phyloP scores from a whole-genome alignment of 2,888 invertebrate genomes.

The Drosophila fulvimacula region DNA sequence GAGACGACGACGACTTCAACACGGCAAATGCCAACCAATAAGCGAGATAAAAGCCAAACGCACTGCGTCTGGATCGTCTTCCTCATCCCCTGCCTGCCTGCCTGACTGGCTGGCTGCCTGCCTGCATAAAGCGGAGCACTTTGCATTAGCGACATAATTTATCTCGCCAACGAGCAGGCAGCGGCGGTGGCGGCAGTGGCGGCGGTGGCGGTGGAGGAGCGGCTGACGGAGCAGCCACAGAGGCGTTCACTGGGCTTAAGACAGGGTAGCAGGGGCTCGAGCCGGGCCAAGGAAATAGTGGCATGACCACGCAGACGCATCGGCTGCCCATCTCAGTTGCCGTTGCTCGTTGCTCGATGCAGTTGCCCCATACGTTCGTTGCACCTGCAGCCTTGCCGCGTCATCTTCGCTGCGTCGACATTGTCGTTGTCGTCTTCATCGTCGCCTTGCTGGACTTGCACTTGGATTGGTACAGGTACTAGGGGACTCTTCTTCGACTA shows the following conservation, averaged over 20 bases:
- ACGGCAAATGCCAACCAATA: constrained; percentile 65
- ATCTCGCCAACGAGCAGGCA: constrained; percentile 81
- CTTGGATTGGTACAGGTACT: constrained; percentile 32
- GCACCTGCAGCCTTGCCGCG: constrained; percentile 80
- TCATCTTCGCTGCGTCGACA: constrained; percentile 65
- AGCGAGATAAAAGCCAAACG: constrained; percentile 74
- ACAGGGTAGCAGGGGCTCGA: constrained; percentile 1
- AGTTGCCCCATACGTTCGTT: constrained; percentile 58
- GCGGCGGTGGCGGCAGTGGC: constrained; percentile 24
- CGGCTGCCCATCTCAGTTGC: constrained; percentile 64
- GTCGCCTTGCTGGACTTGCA: constrained; percentile 59
- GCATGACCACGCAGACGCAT: constrained; percentile 79
- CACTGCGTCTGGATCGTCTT: constrained; percentile 72
- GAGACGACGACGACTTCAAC: constrained; percentile 51
- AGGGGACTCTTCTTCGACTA: constrained; percentile 33
- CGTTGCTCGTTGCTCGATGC: constrained; percentile 41
- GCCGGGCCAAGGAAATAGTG: constrained; percentile 25
- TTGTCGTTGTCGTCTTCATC: constrained; percentile 74
- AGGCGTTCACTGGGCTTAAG: constrained; percentile 11
- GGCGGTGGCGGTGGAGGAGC: constrained; percentile 15
- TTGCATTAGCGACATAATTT: constrained; percentile 85
- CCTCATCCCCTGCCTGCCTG: constrained; percentile 3
- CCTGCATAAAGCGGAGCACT: constrained; percentile 83
- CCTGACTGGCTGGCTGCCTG: constrained; percentile 30
- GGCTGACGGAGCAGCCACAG: constrained; percentile 26